These are phyloP conservation scores for Xenentodon cancila DNA, from an alignment of 2,797 vertebrate genomes.

Conservation along the genomic window DNA sequence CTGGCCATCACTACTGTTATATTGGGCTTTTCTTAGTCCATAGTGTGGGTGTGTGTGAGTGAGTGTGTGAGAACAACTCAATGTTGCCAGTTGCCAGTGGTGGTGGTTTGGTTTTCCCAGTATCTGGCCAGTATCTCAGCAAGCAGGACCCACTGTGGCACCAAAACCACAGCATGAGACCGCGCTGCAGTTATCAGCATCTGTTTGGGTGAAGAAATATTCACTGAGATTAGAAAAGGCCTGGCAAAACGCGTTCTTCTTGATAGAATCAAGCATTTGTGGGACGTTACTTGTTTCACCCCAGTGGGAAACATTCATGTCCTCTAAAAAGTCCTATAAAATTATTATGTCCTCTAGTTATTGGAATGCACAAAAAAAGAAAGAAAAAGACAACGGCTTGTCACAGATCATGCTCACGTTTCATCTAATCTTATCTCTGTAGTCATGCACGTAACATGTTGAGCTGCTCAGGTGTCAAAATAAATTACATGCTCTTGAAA, in stretches of 20 bases:
- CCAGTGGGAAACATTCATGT: slow-evolving; percentile 4
- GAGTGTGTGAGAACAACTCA: slow-evolving; percentile 29
- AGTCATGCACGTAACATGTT: slow-evolving; percentile 39
- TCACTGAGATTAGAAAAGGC: slow-evolving; percentile 38
- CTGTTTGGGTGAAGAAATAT: slow-evolving; percentile 37
- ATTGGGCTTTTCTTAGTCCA: slow-evolving; percentile 43
- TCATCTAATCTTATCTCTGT: slow-evolving; percentile 34
- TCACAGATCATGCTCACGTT: slow-evolving; percentile 25
- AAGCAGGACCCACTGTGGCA: slow-evolving; percentile 7
- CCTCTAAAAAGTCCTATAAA: too few relatives aligned
- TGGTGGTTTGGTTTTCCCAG: slow-evolving; percentile 33
- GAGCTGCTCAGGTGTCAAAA: slow-evolving; percentile 49
- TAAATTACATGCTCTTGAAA: slow-evolving; percentile 42
- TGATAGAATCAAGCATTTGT: slow-evolving; percentile 1
- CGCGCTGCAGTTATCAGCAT: slow-evolving; percentile 6
- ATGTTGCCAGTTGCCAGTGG: slow-evolving; percentile 48
- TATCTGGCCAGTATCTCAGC: slow-evolving; percentile 32
- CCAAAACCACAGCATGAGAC: slow-evolving; percentile 19
- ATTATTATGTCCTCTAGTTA: too few relatives aligned
- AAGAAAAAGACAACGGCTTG: slow-evolving; percentile 5
- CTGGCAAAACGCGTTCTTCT: slow-evolving; percentile 2
- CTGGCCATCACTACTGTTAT: slow-evolving; percentile 58
- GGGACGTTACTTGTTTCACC: slow-evolving; percentile 6
- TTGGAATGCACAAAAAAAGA: slow-evolving; percentile 9
- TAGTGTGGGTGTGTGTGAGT: slow-evolving; percentile 2